Base-by-base conservation (phyloP, 2,113 vertebrate species). In the Pavo muticus region DNA sequence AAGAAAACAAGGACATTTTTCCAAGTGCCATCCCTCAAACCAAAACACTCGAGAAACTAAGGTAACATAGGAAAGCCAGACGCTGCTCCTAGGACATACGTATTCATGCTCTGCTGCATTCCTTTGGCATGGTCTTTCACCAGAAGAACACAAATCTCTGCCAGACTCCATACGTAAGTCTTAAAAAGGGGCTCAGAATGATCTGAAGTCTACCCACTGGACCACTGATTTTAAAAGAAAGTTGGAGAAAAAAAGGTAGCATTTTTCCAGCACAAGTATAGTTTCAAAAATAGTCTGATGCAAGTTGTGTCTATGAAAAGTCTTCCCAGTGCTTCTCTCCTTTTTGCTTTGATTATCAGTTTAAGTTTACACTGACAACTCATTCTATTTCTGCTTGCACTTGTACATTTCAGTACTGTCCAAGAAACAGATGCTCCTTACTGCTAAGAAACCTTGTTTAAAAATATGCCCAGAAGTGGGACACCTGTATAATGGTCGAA, bases 1-100 rank as follows among this genome's bases (percentile, higher is more conserved):
- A 84, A 72, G 67, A 94, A 95, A 89, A 27, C 67, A 71, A 89
- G 29, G 25, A 85, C 89, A 25, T 5, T 75, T 84, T 79, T 50
- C 21, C 61, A 94, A 84, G 81, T 30, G 40, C 18, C 63, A 85
- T 57, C 68, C 54, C 52, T 72, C 45, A 91, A 81, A 35, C 32
- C 39, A 78, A 77, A 81, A 71, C 44, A 76, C 9, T 85, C n/a
- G 13, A 90, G 52, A 90, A 40, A 85, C 82, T 27, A 76, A 90
- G 82, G 60, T 20, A 87, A 72, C 29, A 42, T 2, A 57, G 44
- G 57, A 88, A 91, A 75, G 40, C 2, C 37, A 92, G 35, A 72
- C 57, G 44, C 67, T 90, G 76, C 45, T 93, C 45, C 23, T 37
- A 68, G 29, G 83, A 84, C 12, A 45, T 2, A 84, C 12, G 42